Conservation (phyloP, 2,888 invertebrate genomes). For the Brenthis daphne region DNA sequence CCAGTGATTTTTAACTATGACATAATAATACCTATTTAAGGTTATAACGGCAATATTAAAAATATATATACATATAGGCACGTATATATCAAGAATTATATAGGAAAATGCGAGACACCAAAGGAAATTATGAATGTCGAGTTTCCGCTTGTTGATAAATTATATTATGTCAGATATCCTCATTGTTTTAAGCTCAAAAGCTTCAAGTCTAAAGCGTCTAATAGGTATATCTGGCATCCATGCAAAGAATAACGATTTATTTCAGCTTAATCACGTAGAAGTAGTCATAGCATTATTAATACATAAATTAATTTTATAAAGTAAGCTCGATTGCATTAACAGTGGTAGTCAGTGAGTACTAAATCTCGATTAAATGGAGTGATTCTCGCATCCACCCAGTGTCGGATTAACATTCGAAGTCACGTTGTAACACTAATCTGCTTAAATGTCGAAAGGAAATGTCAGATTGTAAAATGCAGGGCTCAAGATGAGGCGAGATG, state of each 20-base stretch:
- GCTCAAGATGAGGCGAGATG: conserved; percentile 65
- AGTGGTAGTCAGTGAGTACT: conserved; percentile 60
- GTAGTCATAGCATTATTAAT: neutral
- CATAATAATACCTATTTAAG: neutral
- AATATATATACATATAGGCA: too few species aligned
- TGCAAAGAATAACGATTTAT: neutral
- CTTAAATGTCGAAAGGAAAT: conserved; percentile 82
- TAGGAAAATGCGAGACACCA: too few species aligned
- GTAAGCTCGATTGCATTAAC: conserved; percentile 45
- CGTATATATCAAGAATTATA: too few species aligned
- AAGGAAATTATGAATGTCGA: too few species aligned
- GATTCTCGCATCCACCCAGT: conserved; percentile 75
- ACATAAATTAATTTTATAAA: conserved; percentile 16
- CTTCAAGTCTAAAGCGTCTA: too few species aligned
- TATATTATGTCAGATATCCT: too few species aligned
- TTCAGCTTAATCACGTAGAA: neutral
- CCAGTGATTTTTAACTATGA: conserved; percentile 15
- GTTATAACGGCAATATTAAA: neutral
- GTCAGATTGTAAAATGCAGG: conserved; percentile 80
- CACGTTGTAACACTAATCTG: conserved; percentile 79
- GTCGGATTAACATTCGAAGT: conserved; percentile 79
- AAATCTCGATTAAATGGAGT: conserved; percentile 74
- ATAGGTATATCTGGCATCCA: too few species aligned
- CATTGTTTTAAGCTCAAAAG: too few species aligned
- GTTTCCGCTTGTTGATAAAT: too few species aligned